Percentiles rank a stretch among this genome's conserved stretches.
Evolutionary conservation across 1,140 invertebrate species (phyloP).

Genomic region (Stratiolaelaps scimitus): DNA sequence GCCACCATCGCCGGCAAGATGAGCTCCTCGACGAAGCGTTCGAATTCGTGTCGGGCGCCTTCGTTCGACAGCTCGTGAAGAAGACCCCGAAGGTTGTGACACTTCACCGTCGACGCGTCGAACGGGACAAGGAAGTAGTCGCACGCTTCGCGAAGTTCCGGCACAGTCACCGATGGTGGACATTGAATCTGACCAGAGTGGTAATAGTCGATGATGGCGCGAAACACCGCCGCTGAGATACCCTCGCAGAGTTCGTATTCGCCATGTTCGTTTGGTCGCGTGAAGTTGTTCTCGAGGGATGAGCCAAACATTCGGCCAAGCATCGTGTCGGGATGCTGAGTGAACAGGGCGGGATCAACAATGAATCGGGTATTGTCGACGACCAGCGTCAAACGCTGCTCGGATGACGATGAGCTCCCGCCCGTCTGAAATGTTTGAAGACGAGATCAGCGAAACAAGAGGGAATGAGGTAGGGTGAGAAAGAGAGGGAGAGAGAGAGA

Average conservation of each 20-base stretch:
- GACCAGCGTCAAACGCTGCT: conserved; percentile 71
- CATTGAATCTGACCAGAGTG: conserved; percentile 74
- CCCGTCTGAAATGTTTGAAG: too few relatives aligned
- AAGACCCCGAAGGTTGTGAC: conserved; percentile 80
- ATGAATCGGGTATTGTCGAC: conserved; percentile 87
- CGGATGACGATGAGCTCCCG: conserved; percentile 37
- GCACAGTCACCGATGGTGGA: conserved; percentile 67
- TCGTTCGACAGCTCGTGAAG: conserved; percentile 97
- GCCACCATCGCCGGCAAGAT: conserved; percentile 92
- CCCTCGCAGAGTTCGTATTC: conserved; percentile 98
- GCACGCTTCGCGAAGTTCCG: conserved; percentile 92
- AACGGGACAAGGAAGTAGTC: conserved; percentile 97
- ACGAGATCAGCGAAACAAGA: too few relatives aligned
- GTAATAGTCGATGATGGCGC: conserved; percentile 92
- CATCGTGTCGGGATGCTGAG: conserved; percentile 83
- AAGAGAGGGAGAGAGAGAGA: too few relatives aligned
- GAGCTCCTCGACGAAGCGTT: conserved; percentile 83
- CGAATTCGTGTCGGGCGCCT: conserved; percentile 90
- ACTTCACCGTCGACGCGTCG: conserved; percentile 86
- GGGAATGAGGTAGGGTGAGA: too few relatives aligned
- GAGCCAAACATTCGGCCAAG: conserved; percentile 92
- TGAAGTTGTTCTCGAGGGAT: conserved; percentile 66
- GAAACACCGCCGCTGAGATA: conserved; percentile 84
- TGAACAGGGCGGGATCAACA: conserved; percentile 77
- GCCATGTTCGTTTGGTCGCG: conserved; percentile 81